Conservation (phyloP, 2,888 invertebrate species). For the Slavum lentiscoides region DNA sequence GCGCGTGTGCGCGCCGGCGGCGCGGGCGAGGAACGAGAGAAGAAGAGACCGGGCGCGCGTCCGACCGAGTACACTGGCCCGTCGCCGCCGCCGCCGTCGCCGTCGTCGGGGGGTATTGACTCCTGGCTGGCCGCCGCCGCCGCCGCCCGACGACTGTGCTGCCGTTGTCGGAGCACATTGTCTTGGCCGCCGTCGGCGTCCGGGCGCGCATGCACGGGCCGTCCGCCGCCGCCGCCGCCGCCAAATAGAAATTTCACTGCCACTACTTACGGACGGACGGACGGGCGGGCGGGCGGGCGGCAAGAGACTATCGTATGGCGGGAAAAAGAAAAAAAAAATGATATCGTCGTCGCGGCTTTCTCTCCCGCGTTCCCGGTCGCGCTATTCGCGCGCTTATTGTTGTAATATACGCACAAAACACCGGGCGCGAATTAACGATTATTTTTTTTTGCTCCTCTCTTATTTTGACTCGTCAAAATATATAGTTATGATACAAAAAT, state of each 20-base stretch:
- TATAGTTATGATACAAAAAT: too few relatives aligned
- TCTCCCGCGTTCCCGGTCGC: too few relatives aligned
- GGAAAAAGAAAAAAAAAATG: too few relatives aligned
- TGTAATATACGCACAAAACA: too few relatives aligned
- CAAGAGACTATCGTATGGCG: too few relatives aligned
- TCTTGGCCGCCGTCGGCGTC: conserved; percentile 35
- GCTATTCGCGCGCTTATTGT: too few relatives aligned
- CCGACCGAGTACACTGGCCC: conserved; percentile 37
- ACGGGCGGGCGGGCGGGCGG: neutral
- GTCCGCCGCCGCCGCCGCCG: conserved; percentile 3
- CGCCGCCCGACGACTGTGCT: conserved; percentile 27
- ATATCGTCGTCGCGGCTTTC: too few relatives aligned
- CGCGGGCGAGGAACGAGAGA: neutral
- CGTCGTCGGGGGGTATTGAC: conserved; percentile 50
- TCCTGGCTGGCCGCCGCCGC: too few relatives aligned
- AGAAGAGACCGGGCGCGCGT: conserved; percentile 5
- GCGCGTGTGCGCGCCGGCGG: conserved; percentile 10
- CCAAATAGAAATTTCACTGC: conserved; percentile 37
- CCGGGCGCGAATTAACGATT: too few relatives aligned
- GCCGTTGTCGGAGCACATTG: conserved; percentile 32
- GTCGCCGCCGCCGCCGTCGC: conserved; percentile 15
- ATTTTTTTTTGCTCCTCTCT: too few relatives aligned
- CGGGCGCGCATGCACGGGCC: conserved; percentile 47
- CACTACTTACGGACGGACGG: neutral
- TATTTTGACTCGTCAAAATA: too few relatives aligned